These are phyloP conservation scores for Amazona ochrocephala DNA, from an alignment of 2,797 vertebrate genomes.

Conservation along the genomic window DNA sequence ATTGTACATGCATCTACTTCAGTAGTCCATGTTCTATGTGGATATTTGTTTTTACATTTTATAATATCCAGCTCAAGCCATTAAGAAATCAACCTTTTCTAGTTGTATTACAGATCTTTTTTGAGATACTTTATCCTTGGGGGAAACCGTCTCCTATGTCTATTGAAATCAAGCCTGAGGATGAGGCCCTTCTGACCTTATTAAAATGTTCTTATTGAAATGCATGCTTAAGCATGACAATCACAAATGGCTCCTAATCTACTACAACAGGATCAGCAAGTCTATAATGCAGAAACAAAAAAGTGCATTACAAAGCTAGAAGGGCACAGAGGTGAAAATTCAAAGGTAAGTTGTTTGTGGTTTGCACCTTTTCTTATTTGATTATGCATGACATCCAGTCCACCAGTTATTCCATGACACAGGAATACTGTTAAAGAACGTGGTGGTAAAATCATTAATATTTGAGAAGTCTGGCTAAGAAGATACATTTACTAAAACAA, in stretches of 20 bases:
- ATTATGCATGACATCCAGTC: background rate
- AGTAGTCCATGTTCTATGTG: background rate
- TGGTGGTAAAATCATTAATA: background rate
- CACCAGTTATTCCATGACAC: background rate
- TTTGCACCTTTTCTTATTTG: background rate
- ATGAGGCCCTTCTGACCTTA: background rate
- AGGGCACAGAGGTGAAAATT: constrained; percentile 92
- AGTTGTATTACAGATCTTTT: background rate
- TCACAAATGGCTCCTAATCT: background rate
- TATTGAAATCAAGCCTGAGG: background rate
- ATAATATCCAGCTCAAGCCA: background rate
- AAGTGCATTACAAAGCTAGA: constrained; percentile 86
- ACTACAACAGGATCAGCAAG: constrained; percentile 83
- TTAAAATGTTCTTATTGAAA: background rate
- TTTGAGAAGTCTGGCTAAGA: background rate
- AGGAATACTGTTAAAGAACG: background rate
- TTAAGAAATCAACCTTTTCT: background rate
- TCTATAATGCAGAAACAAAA: constrained; percentile 85
- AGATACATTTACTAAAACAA: background rate
- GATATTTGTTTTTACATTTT: background rate
- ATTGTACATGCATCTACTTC: background rate
- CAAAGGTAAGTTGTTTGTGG: constrained; percentile 82
- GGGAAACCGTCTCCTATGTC: background rate
- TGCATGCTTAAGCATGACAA: background rate
- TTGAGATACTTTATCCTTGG: background rate